These are phyloP conservation scores for Madoqua kirkii DNA, from an alignment of 2,113 vertebrate genomes.

Conservation along the genomic window DNA sequence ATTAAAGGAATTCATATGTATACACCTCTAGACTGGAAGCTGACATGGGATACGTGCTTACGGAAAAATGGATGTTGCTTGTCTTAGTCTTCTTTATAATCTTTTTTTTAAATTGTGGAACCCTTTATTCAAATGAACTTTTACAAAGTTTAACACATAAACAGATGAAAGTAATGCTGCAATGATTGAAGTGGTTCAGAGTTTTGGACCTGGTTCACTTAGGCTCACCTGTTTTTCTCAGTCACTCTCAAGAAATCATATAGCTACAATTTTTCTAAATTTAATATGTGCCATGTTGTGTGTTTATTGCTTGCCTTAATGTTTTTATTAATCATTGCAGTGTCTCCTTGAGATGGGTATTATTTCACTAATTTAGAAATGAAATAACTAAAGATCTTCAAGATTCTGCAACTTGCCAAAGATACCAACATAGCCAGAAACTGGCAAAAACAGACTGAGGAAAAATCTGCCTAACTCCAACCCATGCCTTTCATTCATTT, in stretches of 20 bases:
- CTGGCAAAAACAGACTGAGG: not conserved
- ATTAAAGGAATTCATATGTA: not conserved
- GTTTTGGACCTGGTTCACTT: not conserved
- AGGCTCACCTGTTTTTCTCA: not conserved
- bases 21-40: not conserved
- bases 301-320: not conserved
- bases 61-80: not conserved
- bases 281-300: not conserved
- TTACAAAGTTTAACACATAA: not conserved
- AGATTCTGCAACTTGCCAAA: not conserved
- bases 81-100: not conserved
- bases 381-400: not conserved
- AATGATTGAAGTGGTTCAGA: not conserved
- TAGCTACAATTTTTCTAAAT: not conserved
- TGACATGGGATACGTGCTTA: not conserved
- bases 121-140: not conserved
- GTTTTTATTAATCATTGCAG: not conserved
- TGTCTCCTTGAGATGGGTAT: not conserved
- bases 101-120: not conserved
- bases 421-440: not conserved
- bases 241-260: not conserved
- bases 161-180: not conserved
- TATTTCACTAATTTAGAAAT: not conserved
- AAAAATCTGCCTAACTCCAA: not conserved
- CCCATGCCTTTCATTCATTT: not conserved